Evolutionary conservation across 2,888 invertebrate species (phyloP), one percentile per base, ranked within the genome.

Genomic region (Drosophila lacicola): DNA sequence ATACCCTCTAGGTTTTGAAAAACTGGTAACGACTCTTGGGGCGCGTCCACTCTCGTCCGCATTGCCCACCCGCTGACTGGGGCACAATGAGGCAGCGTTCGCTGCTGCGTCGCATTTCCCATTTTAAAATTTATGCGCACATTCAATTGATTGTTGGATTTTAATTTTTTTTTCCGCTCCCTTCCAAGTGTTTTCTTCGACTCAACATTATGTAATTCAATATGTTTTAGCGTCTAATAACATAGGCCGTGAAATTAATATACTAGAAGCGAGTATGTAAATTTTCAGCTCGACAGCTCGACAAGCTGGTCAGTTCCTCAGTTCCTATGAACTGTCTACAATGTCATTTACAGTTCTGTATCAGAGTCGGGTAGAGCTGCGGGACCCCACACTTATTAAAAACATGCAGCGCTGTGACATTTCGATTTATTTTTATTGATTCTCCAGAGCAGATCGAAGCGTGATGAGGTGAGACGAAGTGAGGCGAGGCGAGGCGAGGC

Each of bases 351-450:
- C 82, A 86, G 78, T 69, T 80, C 58, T 65, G 45, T 57, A 47
- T 61, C 50, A 36, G 29, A 33, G 14, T 34, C 29, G 1, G 8
- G 13, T 11, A 29, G 49, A 86, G 67, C 83, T 83, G 82, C 83
- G 83, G 89, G 83, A 88, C 88, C 88, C 78, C 82, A 82, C 82
- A 82, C 82, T 87, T 71, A 74, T 80, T 80, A 87, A 63, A 71
- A 73, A 80, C 77, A 80, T 71, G 81, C 81, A 82, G 70, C 82
- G 65, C 82, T 72, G 86, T 87, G 90, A 90, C 85, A 86, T 87
- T 89, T 90, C 90, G 89, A 90, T 86, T 86, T 90, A 86, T 86
- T 90, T 85, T 86, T 86, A 90, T 86, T 86, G 85, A 86, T 81
- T 87, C 76, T 66, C 61, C 44, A 70, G 76, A 71, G 49, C 77